Evolutionary conservation across 2,797 vertebrate genomes (phyloP), one percentile per base, ranked within the genome.

Genomic region (Amniataba percoides): DNA sequence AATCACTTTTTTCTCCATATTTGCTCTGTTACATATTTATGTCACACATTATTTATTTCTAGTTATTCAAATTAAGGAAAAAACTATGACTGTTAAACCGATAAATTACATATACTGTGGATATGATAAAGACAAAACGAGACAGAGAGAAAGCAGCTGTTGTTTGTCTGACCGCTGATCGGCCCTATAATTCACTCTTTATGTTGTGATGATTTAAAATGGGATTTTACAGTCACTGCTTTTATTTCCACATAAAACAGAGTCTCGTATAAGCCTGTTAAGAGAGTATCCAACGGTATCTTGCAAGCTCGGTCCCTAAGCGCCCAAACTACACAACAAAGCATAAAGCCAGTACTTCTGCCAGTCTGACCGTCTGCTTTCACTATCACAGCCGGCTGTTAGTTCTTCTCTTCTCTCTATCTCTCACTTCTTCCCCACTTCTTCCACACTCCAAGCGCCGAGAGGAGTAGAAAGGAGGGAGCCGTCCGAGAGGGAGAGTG

Each of bases 231-330:
- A 86, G 83, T 87, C 60, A 13, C 67, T 67, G 76, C 77, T 86
- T 84, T 80, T 80, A 85, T 85, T 86, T 87, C 27, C 80, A 89
- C 70, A 84, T 87, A 78, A 88, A 88, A 90, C 68, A 74, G 51
- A 65, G 65, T 81, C 79, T 81, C 88, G 70, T 72, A 78, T 91
- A 89, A 88, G 87, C 87, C 82, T 89, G 84, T 90, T 91, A 89
- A 82, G 70, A 87, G 71, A 78, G 71, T 77, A 88, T 87, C 69
- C 53, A 83, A 59, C 9, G 7, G 64, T 80, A 82, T 81, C 84
- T 46, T 77, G 70, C 71, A 78, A 83, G 85, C 49, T 65, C n/a
- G 40, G 74, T 88, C 86, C 86, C 85, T 83, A 65, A 88, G 80
- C 53, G 16, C 49, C 78, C 48, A 84, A 73, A 86, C 64, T 80